Evolutionary conservation across 2,797 vertebrate species (phyloP), one percentile per base, ranked within the genome.

Genomic region (Sylvilagus floridanus): DNA sequence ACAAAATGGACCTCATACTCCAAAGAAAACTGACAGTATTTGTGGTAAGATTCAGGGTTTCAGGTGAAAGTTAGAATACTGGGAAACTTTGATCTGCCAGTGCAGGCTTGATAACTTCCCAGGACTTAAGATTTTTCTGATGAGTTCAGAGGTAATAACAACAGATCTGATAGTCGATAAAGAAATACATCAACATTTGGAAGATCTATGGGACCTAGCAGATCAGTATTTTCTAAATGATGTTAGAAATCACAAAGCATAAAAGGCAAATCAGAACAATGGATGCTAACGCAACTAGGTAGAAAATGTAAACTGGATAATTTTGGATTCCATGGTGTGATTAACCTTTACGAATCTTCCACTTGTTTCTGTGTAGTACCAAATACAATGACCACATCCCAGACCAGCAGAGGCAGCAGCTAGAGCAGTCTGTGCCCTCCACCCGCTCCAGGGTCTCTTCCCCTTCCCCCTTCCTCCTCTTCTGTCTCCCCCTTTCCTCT

Each of bases 11-110:
- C 35, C 16, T 83, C 76, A 73, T 30, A 85, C 65, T 52, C 66
- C 22, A 84, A 79, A 65, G 47, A 73, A 66, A 78, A 65, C 24
- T 62, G 17, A 47, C n/a, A 28, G 11, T 42, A 71, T 83, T 14
- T 73, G 21, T 72, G 50, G 65, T 32, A 85, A 89, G 81, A 84
- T 68, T 71, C 24, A 83, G 69, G 26, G 63, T 90, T 90, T 78
- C 57, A 81, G 66, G 35, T 7, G 13, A 92, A 82, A 83, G 62
- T 73, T 10, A 66, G 35, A 72, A 84, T 68, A 71, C 26, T 77
- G 42, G 68, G 65, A 94, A 90, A 85, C 22, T 32, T 47, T 2
- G 28, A 60, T 26, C 52, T 76, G 28, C 47, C 50, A 52, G 17
- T 16, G 11, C 24, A 50, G 47, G 19, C 68, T 17, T 42, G 37